A percentile compares a stretch with the other conserved stretches of the same genome.
Conservation (phyloP, 2,888 invertebrate species). For the Diabrotica balteata region DNA sequence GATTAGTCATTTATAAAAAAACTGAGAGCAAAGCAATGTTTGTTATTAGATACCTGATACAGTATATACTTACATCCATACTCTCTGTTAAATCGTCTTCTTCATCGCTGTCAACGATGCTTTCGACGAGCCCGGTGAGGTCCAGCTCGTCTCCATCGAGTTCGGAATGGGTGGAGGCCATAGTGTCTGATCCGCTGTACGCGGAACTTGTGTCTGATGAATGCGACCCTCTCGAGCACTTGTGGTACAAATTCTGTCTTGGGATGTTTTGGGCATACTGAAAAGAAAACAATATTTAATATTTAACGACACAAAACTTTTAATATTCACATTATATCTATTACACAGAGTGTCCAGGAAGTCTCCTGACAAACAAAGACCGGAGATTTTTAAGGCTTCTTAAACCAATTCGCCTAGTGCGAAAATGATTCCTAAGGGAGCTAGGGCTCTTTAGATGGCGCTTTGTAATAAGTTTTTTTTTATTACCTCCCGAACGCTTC, state of each 20-base stretch:
- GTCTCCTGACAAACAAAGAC: no score
- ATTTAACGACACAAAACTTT: no score
- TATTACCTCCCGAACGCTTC: no score
- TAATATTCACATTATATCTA: no score
- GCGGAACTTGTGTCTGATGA: slow-evolving; percentile 96
- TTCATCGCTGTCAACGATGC: slow-evolving; percentile 95
- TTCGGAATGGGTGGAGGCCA: slow-evolving; percentile 91
- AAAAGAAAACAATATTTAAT: slow-evolving; percentile 8
- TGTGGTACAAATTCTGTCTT: slow-evolving; percentile 63
- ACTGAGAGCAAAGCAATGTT: no score
- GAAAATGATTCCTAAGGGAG: no score
- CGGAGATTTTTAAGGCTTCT: no score
- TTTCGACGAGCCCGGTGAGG: slow-evolving; percentile 92
- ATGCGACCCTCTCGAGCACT: slow-evolving; percentile 82
- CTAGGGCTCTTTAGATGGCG: no score
- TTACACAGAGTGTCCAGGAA: no score
- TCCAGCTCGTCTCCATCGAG: slow-evolving; percentile 84
- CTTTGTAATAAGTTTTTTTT: no score
- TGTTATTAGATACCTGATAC: slow-evolving; percentile 8
- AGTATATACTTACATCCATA: slow-evolving; percentile 72
- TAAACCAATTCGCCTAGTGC: no score
- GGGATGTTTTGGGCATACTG: slow-evolving; percentile 57
- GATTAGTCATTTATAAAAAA: no score
- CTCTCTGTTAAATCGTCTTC: slow-evolving; percentile 92
- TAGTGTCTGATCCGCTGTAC: slow-evolving; percentile 95